Base-by-base conservation (phyloP, 2,113 vertebrate species). In the Dermatemys mawii region DNA sequence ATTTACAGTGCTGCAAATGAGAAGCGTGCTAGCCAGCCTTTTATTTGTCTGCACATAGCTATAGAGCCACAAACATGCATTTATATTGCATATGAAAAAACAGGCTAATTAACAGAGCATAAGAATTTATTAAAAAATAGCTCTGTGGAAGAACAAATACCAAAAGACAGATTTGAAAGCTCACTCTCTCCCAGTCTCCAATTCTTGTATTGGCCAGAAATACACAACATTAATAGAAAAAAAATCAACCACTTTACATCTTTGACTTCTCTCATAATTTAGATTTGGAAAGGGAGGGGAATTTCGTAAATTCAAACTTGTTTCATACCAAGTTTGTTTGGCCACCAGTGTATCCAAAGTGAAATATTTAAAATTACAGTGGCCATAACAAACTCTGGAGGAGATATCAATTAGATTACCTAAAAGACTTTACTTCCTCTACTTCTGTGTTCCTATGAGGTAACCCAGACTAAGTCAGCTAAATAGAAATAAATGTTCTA, bases 111-210 rank as follows among this genome's bases (percentile, higher is more conserved):
- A 89, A 22, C 50, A 86, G 19, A 91, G 17, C 63, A 81, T 14
- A 53, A 75, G 38, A 3, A 6, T 53, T 46, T 81, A 89, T 93
- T 84, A 89, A 95, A 91, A 17, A 86, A 82, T 86, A 92, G 54
- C 67, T 80, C 17, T 55, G 50, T 41, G 81, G 41, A 27, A 94
- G 73, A 95, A 92, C 76, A 91, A 89, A 86, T 83, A 19, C n/a
- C 26, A 10, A 83, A 84, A 93, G 51, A 88, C 41, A 83, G 24
- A 19, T 89, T 82, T 81, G 55, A 91, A 90, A 89, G 19, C 48
- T 81, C 41, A n/a, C n/a, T 78, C 27, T 51, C 73, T 46, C 32
- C 63, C 29, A n/a, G 8, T 60, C 48, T 76, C 44, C 80, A 57
- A 67, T 46, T 79, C 75, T 80, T 55, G 29, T 46, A 70, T 54